phyloP scores from a whole-genome alignment of 92 coral and sea anemone genomes.

The Paragorgia papillata region DNA sequence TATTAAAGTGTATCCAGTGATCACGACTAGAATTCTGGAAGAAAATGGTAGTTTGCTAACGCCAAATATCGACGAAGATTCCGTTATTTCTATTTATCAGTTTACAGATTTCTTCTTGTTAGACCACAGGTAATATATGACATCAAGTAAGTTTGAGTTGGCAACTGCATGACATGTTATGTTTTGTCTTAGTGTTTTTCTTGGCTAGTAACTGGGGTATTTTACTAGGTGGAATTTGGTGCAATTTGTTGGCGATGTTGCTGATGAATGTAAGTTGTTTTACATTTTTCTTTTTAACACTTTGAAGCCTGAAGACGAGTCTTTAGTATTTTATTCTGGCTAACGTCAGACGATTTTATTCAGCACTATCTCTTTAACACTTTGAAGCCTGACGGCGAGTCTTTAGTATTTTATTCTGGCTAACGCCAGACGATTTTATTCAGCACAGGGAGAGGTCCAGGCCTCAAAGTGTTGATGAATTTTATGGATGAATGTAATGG shows the following conservation, averaged over 20 bases:
- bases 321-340: no score
- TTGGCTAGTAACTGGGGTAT: neutral
- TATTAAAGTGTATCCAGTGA: conserved; percentile 81
- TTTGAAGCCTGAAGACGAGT: no score
- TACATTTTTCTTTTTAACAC: neutral
- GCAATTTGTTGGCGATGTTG: conserved; percentile 90
- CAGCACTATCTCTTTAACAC: no score
- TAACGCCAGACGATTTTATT: no score
- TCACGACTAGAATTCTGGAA: conserved; percentile 75
- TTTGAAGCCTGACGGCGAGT: no score
- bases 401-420: no score
- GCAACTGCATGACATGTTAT: no score
- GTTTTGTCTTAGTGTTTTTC: neutral
- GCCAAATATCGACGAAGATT: conserved; percentile 62
- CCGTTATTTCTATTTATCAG: conserved; percentile 82
- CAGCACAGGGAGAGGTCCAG: no score
- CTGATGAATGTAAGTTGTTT: conserved; percentile 83
- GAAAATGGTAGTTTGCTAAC: conserved; percentile 75
- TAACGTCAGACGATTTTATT: no score
- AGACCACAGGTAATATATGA: conserved; percentile 66
- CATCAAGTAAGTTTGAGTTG: no score
- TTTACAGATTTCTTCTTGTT: conserved; percentile 87
- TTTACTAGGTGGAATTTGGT: conserved; percentile 78
- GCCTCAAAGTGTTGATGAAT: neutral
- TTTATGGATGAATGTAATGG: neutral